Evolutionary conservation across 2,113 vertebrate species (phyloP).

Genomic region (Chunga burmeisteri): DNA sequence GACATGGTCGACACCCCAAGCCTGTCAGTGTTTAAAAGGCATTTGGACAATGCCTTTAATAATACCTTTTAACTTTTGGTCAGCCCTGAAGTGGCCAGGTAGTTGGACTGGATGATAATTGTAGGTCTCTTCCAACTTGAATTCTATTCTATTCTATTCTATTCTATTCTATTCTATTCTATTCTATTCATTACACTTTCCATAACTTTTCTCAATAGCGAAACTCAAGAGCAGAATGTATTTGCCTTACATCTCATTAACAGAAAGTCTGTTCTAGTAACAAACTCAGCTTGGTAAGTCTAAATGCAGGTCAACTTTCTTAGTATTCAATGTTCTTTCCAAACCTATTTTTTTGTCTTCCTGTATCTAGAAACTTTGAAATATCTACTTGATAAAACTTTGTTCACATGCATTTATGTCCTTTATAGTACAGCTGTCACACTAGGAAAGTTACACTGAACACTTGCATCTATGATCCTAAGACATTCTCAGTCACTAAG

Average conservation of each 20-base stretch:
- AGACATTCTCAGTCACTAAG: neutral
- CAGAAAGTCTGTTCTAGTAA: neutral
- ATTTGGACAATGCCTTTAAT: neutral
- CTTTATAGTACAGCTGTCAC: neutral
- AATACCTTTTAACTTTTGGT: neutral
- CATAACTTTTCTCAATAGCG: neutral
- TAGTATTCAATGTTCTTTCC: neutral
- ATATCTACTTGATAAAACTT: neutral
- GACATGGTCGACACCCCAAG: accelerated
- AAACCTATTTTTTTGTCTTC: neutral
- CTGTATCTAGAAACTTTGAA: neutral
- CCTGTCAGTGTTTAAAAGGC: neutral
- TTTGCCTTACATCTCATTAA: neutral
- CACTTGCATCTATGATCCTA: neutral
- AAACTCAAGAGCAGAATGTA: neutral
- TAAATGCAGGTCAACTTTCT: neutral
- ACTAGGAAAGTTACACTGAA: neutral
- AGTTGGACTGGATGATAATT: neutral
- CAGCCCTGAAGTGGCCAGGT: neutral
- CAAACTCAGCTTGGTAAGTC: neutral
- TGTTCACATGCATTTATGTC: neutral
- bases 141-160: no score
- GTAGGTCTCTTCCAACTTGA: neutral
- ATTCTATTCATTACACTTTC: neutral
- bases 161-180: neutral